A percentile compares a stretch with the other conserved stretches of the same genome.
Conservation (phyloP, 2,797 vertebrate genomes). For the Falco naumanni region DNA sequence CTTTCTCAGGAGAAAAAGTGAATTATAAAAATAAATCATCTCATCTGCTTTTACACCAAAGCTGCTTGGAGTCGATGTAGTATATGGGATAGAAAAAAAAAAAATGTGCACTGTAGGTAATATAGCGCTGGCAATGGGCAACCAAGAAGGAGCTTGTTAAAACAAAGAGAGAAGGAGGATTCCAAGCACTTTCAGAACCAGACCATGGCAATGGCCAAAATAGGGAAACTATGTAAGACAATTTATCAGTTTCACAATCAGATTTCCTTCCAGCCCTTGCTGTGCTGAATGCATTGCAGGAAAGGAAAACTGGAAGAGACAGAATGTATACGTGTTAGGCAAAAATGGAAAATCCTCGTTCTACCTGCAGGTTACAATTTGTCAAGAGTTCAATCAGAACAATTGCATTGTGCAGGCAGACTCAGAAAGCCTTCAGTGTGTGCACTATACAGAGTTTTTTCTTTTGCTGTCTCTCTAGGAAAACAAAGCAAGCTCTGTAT, state of each 20-base stretch:
- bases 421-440: background rate
- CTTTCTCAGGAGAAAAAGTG: background rate
- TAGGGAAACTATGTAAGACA: slow-evolving; percentile 74
- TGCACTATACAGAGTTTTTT: background rate
- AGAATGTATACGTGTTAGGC: slow-evolving; percentile 24
- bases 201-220: slow-evolving; percentile 70
- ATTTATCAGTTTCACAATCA: slow-evolving; percentile 74
- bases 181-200: slow-evolving; percentile 67
- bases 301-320: slow-evolving; percentile 52
- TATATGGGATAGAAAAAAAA: background rate
- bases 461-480: slow-evolving; percentile 6
- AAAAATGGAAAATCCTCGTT: slow-evolving; percentile 58
- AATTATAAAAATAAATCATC: slow-evolving; percentile 48
- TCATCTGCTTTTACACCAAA: slow-evolving; percentile 12
- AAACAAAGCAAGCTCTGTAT: slow-evolving; percentile 44
- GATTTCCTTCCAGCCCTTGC: slow-evolving; percentile 66
- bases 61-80: background rate
- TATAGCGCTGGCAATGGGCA: background rate
- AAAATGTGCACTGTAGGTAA: background rate
- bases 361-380: slow-evolving; percentile 50
- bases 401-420: slow-evolving; percentile 1
- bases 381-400: slow-evolving; percentile 55
- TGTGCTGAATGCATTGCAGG: slow-evolving; percentile 51
- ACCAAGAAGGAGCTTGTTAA: slow-evolving; percentile 38
- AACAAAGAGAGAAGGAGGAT: slow-evolving; percentile 68